Conservation (phyloP, 2,888 invertebrate species). For the Steromphala cineraria region DNA sequence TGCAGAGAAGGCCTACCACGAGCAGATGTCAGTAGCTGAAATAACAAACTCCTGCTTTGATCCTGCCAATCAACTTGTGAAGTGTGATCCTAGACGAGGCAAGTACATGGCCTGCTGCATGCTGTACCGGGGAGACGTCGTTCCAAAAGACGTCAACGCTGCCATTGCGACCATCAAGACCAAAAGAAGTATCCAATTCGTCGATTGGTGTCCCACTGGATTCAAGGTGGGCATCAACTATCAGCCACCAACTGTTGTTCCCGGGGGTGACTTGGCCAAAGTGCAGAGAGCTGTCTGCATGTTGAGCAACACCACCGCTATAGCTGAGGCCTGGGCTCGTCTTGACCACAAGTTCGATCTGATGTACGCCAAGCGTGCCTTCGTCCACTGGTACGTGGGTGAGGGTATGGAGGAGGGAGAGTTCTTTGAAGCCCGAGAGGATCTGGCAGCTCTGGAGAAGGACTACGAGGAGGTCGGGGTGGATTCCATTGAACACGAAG, state of each 20-base stretch:
- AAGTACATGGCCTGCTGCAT: slow-evolving; percentile 94
- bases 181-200: slow-evolving; percentile 51
- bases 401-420: too few relatives aligned
- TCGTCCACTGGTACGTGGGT: too few relatives aligned
- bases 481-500: too few relatives aligned
- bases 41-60: too few relatives aligned
- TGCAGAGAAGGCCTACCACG: slow-evolving; percentile 82
- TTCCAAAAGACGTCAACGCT: slow-evolving; percentile 64
- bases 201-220: slow-evolving; percentile 70
- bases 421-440: too few relatives aligned
- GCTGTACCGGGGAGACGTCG: slow-evolving; percentile 89
- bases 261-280: slow-evolving; percentile 70
- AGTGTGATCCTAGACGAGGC: slow-evolving; percentile 78
- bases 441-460: too few relatives aligned
- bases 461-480: too few relatives aligned
- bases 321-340: slow-evolving; percentile 89
- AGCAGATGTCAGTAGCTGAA: slow-evolving; percentile 79
- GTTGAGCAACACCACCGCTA: slow-evolving; percentile 91
- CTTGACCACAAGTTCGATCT: slow-evolving; percentile 75
- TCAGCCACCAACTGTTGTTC: slow-evolving; percentile 82
- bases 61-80: slow-evolving; percentile 89
- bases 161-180: too few relatives aligned
- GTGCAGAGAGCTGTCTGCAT: slow-evolving; percentile 84
- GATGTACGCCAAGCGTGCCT: slow-evolving; percentile 51
- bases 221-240: slow-evolving; percentile 87